phyloP scores from a whole-genome alignment of 2,888 invertebrate genomes.

The Rhopalosiphum nymphaeae region DNA sequence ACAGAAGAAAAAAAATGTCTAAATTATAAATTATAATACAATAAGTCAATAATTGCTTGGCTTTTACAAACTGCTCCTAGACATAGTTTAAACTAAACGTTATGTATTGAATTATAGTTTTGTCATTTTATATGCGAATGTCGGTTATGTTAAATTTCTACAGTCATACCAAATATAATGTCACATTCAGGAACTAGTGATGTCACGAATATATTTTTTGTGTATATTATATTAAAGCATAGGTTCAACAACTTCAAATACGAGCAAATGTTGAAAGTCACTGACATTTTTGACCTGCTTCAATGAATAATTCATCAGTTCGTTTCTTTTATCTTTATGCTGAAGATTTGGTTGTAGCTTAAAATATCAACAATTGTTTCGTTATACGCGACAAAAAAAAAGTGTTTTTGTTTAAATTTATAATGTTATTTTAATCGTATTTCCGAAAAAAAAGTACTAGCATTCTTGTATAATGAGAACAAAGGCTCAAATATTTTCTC shows the following conservation, averaged over 20 bases:
- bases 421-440: background rate
- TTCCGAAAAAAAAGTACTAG: background rate
- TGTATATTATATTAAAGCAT: background rate
- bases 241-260: background rate
- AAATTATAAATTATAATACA: background rate
- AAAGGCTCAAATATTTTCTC: background rate
- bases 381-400: background rate
- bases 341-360: background rate
- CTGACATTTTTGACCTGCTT: background rate
- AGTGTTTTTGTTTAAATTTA: background rate
- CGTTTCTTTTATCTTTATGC: background rate
- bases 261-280: background rate
- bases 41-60: background rate
- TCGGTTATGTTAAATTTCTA: background rate
- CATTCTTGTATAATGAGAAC: background rate
- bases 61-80: background rate
- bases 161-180: background rate
- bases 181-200: background rate
- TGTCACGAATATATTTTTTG: background rate
- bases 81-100: background rate
- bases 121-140: background rate
- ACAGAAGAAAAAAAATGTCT: background rate
- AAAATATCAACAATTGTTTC: background rate
- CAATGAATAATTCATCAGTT: conserved; percentile 12
- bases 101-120: background rate